Evolutionary conservation across 2,888 invertebrate genomes (phyloP).

Genomic region (Andrena praecox): DNA sequence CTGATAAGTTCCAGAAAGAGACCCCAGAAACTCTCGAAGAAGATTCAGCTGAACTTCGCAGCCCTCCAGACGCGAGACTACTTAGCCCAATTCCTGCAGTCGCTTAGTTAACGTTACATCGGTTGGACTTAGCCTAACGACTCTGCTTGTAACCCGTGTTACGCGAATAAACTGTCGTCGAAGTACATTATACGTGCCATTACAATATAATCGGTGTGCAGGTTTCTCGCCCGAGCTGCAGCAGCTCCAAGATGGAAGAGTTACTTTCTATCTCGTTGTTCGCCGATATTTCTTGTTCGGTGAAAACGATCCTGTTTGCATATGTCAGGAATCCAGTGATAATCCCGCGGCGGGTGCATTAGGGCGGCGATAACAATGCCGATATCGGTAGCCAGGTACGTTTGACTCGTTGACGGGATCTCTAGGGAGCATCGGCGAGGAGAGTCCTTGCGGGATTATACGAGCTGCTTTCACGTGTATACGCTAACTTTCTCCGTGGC

Average conservation of each 20-base stretch:
- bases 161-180: too few species aligned
- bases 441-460: conserved; percentile 61
- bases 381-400: conserved; percentile 20
- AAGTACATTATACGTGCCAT: too few species aligned
- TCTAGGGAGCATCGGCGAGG: conserved; percentile 40
- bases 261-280: conserved; percentile 4
- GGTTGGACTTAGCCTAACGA: too few species aligned
- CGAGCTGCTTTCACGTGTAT: conserved; percentile 67
- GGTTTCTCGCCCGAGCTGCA: too few species aligned
- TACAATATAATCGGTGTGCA: too few species aligned
- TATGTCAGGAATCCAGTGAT: conserved; percentile 16
- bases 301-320: conserved; percentile 2
- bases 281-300: neutral
- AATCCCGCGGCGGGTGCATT: conserved; percentile 33
- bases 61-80: neutral
- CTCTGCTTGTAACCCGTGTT: too few species aligned
- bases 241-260: conserved; percentile 1
- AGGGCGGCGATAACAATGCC: conserved; percentile 32
- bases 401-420: conserved; percentile 35
- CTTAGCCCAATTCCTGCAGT: neutral
- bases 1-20: too few species aligned
- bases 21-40: neutral
- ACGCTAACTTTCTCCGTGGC: conserved; percentile 76
- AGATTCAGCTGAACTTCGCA: neutral
- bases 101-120: too few species aligned